phyloP scores from a whole-genome alignment of 2,888 invertebrate species.

The Drepana falcataria region DNA sequence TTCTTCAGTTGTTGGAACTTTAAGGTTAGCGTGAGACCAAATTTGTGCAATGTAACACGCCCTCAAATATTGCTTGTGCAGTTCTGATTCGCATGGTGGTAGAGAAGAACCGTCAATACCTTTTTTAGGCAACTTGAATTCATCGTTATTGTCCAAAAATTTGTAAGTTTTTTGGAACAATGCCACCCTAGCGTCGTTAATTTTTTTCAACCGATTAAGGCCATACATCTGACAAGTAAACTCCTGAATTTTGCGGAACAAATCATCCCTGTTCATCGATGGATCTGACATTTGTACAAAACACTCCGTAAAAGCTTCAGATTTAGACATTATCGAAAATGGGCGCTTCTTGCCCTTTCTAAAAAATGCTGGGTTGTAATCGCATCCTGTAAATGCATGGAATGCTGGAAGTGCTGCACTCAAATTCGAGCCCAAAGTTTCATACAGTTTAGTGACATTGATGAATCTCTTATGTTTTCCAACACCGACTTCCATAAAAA shows the following conservation, averaged over 20 bases:
- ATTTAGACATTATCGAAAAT: slow-evolving; percentile 9
- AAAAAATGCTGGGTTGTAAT: slow-evolving; percentile 15
- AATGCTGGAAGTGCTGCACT: slow-evolving; percentile 13
- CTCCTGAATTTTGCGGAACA: slow-evolving; percentile 1
- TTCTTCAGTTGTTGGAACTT: no score
- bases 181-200: no score
- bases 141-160: no score
- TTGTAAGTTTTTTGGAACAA: no score
- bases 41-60: no score
- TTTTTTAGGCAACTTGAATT: no score
- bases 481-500: slow-evolving; percentile 12
- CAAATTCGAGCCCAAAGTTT: slow-evolving; percentile 8
- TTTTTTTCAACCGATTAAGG: slow-evolving; percentile 8
- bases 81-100: no score
- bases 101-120: no score
- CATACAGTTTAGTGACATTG: slow-evolving; percentile 9
- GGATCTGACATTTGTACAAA: no score
- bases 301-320: slow-evolving; percentile 8
- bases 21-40: no score
- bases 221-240: slow-evolving; percentile 9
- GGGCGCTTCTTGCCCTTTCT: slow-evolving; percentile 9
- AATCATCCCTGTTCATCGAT: neutral
- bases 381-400: slow-evolving; percentile 12
- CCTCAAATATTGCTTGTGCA: no score
- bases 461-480: slow-evolving; percentile 11